Conservation (phyloP, 2,888 invertebrate species). For the Drosophila borborema region DNA sequence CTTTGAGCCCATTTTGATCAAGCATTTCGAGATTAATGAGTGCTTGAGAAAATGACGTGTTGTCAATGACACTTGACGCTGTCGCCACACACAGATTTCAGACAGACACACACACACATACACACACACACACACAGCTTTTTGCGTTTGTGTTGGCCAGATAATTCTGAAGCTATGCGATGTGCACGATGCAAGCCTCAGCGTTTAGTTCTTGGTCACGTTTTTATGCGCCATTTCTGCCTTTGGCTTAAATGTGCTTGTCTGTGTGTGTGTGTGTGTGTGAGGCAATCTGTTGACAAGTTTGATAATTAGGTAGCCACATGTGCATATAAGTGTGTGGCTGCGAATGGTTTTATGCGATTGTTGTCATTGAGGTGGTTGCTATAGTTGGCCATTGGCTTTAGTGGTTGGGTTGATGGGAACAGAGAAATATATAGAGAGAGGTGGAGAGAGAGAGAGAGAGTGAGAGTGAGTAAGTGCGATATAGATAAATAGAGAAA, state of each 20-base stretch:
- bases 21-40: slow-evolving; percentile 68
- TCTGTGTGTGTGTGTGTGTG: slow-evolving; percentile 7
- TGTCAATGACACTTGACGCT: slow-evolving; percentile 70
- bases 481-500: background rate
- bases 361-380: slow-evolving; percentile 13
- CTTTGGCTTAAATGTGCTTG: slow-evolving; percentile 25
- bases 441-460: background rate
- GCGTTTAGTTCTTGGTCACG: slow-evolving; percentile 63
- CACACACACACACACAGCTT: slow-evolving; percentile 4
- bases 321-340: slow-evolving; percentile 61
- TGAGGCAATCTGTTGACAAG: slow-evolving; percentile 62
- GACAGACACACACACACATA: slow-evolving; percentile 6
- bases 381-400: background rate
- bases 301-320: slow-evolving; percentile 69
- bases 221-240: slow-evolving; percentile 58
- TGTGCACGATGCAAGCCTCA: slow-evolving; percentile 22
- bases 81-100: slow-evolving; percentile 6
- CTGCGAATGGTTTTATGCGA: slow-evolving; percentile 36
- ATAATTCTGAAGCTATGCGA: slow-evolving; percentile 24
- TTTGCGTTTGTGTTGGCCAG: slow-evolving; percentile 11
- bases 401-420: background rate
- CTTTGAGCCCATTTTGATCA: slow-evolving; percentile 51
- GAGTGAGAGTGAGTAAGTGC: background rate
- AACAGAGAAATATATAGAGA: too few species aligned
- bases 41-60: slow-evolving; percentile 74